Percentiles rank a stretch among this genome's conserved stretches.
These are phyloP conservation scores for Podarcis siculus DNA, from an alignment of 2,797 vertebrate species.

Conservation along the genomic window DNA sequence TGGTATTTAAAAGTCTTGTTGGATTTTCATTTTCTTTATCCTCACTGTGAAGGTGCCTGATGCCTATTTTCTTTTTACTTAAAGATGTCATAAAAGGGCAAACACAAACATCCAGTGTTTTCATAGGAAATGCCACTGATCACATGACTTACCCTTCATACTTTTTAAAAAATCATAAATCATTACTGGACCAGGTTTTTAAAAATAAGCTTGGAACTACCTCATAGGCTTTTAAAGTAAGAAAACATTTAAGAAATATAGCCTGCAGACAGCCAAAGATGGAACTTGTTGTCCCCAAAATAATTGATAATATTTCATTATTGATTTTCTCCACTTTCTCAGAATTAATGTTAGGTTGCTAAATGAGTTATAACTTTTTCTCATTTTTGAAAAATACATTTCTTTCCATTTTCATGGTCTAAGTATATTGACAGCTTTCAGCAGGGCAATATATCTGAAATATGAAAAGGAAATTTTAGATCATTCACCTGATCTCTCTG, in stretches of 20 bases:
- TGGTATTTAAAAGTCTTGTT: constrained; percentile 58
- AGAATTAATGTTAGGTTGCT: constrained; percentile 42
- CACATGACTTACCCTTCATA: constrained; percentile 45
- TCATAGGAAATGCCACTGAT: constrained; percentile 57
- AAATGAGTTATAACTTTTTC: constrained; percentile 42
- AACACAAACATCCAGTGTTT: constrained; percentile 61
- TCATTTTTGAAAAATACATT: constrained; percentile 48
- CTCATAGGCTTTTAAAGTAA: constrained; percentile 12
- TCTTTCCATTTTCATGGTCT: constrained; percentile 47
- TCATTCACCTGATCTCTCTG: constrained; percentile 59
- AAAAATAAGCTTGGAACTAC: constrained; percentile 17
- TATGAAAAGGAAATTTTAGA: constrained; percentile 65
- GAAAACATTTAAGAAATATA: background rate
- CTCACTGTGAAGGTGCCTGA: constrained; percentile 41
- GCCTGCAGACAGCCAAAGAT: background rate
- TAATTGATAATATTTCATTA: constrained; percentile 22
- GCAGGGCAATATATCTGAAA: constrained; percentile 48
- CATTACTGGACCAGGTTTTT: constrained; percentile 27
- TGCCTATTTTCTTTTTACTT: constrained; percentile 34
- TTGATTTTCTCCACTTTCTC: constrained; percentile 34
- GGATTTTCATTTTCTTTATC: constrained; percentile 51
- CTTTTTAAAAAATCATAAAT: constrained; percentile 42
- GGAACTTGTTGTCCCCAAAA: background rate
- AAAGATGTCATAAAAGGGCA: constrained; percentile 60
- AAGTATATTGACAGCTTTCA: constrained; percentile 63